These are phyloP conservation scores for Bombus polaris DNA, from an alignment of 1,140 invertebrate species.

Conservation along the genomic window DNA sequence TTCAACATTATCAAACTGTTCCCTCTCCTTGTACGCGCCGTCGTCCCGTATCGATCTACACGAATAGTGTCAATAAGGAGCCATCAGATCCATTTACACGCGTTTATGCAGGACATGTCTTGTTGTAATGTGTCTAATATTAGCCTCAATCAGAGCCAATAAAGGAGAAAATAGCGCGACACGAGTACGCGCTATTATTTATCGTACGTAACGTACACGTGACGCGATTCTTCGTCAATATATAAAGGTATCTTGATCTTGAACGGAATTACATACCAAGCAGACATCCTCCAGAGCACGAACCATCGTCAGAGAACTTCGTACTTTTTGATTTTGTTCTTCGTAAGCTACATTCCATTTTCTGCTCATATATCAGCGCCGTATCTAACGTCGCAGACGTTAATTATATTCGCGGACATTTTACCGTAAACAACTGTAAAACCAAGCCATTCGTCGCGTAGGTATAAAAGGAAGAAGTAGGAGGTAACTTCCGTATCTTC, in stretches of 20 bases:
- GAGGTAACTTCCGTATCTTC: not conserved
- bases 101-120: slow-evolving; percentile 38
- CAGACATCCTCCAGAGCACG: not conserved
- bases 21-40: too few species aligned
- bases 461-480: not conserved
- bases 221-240: slow-evolving; percentile 32
- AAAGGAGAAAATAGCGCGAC: slow-evolving; percentile 60
- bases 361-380: not conserved
- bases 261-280: slow-evolving; percentile 7
- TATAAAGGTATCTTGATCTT: slow-evolving; percentile 68
- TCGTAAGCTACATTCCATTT: not conserved
- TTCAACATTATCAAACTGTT: not conserved
- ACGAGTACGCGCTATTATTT: slow-evolving; percentile 47
- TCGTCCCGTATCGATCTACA: slow-evolving; percentile 43
- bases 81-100: slow-evolving; percentile 48
- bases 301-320: not conserved
- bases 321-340: not conserved
- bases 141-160: slow-evolving; percentile 69
- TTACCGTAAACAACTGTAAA: not conserved
- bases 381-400: not conserved
- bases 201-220: slow-evolving; percentile 46
- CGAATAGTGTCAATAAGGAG: slow-evolving; percentile 54
- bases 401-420: not conserved
- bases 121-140: slow-evolving; percentile 62
- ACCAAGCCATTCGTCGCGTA: not conserved